Evolutionary conservation across 2,113 vertebrate genomes (phyloP), one percentile per base, ranked within the genome.

Genomic region (Scomber colias): DNA sequence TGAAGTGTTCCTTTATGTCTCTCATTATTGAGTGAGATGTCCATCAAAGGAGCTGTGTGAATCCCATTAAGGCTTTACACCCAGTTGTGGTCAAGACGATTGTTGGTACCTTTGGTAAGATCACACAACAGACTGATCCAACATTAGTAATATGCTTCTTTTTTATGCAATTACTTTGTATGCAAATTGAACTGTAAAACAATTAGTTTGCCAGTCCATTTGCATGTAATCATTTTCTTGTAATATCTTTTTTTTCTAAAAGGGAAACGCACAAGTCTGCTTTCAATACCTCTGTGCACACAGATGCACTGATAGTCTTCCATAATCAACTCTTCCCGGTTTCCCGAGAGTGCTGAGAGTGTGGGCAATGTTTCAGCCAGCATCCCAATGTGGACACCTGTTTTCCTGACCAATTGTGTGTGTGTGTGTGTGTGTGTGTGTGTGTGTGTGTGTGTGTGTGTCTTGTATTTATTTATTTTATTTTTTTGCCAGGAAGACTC

Each of bases 151-250:
- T 67, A 53, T 17, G 44, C 14, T n/a, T 70, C 0, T 62, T 79
- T 76, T 50, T 14, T 21, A 61, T 73, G 31, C 40, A 79, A 66
- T 73, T 56, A 5, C 19, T 66, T 56, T 68, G 8, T 16, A 27
- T 81, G 71, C 16, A 74, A 77, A 86, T 67, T 71, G 44, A 66
- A 56, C 40, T 56, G 53, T 15, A 60, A 53, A 75, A 62, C 55
- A 78, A 82, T 79, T 76, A 65, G 63, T 10, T 16, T 24, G 16
- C 11, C 17, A 24, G 14, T 14, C 21, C 12, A 73, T 72, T 85
- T 72, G 49, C 31, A 54, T 63, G 7, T 24, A 44, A 67, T 30
- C 0, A 2, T 68, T 2, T 14, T 61, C 21, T 19, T 51, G 5
- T 45, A 59, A 53, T 65, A 70, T 51, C 0, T 12, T 40, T 60